Conservation (phyloP, 1,140 invertebrate species). For the Trichomalopsis sarcophagae region DNA sequence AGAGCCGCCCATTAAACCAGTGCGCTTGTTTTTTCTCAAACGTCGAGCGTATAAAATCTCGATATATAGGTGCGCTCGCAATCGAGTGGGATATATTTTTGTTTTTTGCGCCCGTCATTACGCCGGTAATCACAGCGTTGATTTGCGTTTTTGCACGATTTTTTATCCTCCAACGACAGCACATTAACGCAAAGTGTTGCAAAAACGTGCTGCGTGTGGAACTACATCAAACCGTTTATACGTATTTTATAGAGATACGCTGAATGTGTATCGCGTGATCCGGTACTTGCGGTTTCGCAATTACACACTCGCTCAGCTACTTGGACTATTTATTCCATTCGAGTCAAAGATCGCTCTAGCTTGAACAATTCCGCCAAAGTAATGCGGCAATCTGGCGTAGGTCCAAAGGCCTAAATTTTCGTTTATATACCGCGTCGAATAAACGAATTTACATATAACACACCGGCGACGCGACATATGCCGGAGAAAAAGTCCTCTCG, state of each 20-base stretch:
- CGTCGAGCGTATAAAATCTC: background rate
- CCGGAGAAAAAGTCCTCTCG: background rate
- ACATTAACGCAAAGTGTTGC: background rate
- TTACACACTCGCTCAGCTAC: background rate
- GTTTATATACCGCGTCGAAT: background rate
- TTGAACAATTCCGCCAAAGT: background rate
- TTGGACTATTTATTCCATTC: background rate
- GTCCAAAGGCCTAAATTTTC: constrained; percentile 11
- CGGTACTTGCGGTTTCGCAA: background rate
- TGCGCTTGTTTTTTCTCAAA: too few species aligned
- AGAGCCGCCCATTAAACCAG: too few species aligned
- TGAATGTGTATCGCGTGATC: background rate
- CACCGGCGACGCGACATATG: background rate
- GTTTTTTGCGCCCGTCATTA: background rate
- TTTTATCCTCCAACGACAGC: background rate
- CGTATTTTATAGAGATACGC: too few species aligned
- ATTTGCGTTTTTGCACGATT: constrained; percentile 1
- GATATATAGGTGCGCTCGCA: background rate
- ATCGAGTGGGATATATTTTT: background rate
- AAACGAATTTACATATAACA: constrained; percentile 29
- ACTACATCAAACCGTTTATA: background rate
- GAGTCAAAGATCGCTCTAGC: background rate
- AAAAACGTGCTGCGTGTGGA: background rate
- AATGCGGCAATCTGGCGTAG: background rate
- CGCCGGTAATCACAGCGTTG: background rate